Conservation (phyloP, 2,113 vertebrate genomes). For the Calyptomena viridis region DNA sequence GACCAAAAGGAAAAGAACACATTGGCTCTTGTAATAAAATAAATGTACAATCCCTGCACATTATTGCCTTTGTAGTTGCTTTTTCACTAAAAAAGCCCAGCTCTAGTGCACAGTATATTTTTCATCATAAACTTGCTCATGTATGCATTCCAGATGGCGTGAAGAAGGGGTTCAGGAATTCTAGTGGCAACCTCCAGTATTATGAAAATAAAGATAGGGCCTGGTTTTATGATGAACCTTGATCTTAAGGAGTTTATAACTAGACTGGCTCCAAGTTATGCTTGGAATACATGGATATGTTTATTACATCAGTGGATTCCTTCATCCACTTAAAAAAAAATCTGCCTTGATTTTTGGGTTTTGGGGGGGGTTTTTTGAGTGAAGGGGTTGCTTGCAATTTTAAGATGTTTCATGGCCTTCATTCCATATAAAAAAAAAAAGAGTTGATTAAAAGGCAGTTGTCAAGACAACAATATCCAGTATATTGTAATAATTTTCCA, state of each 20-base stretch:
- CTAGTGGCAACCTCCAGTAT: conserved; percentile 41
- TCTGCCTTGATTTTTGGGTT: background rate
- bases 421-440: background rate
- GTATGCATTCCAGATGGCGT: conserved; percentile 62
- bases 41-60: conserved; percentile 10
- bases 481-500: conserved; percentile 34
- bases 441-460: conserved; percentile 41
- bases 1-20: conserved; percentile 29
- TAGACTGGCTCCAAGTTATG: conserved; percentile 50
- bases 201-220: conserved; percentile 62
- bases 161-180: conserved; percentile 58
- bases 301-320: conserved; percentile 60
- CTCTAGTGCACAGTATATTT: conserved; percentile 42
- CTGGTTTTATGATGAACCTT: conserved; percentile 65
- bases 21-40: conserved; percentile 27
- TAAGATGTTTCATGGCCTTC: conserved; percentile 28
- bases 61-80: conserved; percentile 55
- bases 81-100: conserved; percentile 40
- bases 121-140: conserved; percentile 56
- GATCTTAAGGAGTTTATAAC: conserved; percentile 70
- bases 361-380: background rate
- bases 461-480: background rate
- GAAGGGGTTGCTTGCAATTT: conserved; percentile 22
- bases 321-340: background rate
- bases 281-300: conserved; percentile 47